Conservation (phyloP, 2,113 vertebrate genomes). For the Charadrius vociferus region DNA sequence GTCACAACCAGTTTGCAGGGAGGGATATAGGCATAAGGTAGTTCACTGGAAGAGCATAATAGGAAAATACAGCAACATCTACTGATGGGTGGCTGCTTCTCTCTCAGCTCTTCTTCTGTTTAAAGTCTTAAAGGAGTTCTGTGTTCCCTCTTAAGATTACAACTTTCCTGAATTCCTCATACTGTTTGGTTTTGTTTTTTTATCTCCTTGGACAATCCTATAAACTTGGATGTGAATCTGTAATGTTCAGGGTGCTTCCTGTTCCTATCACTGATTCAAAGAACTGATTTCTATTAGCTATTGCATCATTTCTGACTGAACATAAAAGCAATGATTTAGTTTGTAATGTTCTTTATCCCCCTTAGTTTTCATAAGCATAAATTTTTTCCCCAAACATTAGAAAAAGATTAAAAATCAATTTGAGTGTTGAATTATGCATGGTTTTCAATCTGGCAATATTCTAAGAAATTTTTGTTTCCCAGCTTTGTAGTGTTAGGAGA, state of each 20-base stretch:
- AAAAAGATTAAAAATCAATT: slow-evolving; percentile 64
- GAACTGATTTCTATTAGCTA: not conserved
- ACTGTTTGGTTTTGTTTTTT: not conserved
- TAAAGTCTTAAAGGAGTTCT: not conserved
- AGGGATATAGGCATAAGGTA: not conserved
- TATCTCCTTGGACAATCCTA: not conserved
- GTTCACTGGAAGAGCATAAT: not conserved
- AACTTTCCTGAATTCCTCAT: not conserved
- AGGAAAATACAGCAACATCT: not conserved
- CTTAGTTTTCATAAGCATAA: slow-evolving; percentile 52
- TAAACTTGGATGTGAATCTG: not conserved
- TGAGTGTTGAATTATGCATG: slow-evolving; percentile 69
- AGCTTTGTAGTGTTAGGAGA: not conserved
- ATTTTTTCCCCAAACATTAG: slow-evolving; percentile 62
- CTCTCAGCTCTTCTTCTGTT: not conserved
- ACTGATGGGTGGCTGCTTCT: not conserved
- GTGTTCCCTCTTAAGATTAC: not conserved
- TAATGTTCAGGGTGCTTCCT: not conserved
- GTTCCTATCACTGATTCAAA: not conserved
- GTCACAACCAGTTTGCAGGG: not conserved
- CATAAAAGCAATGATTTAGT: slow-evolving; percentile 44
- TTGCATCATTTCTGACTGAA: not conserved
- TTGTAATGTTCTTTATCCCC: slow-evolving; percentile 54
- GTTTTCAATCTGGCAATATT: slow-evolving; percentile 55
- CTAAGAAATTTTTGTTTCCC: not conserved